phyloP scores from a whole-genome alignment of 1,140 invertebrate genomes.

The Gyrodactylus salaris region DNA sequence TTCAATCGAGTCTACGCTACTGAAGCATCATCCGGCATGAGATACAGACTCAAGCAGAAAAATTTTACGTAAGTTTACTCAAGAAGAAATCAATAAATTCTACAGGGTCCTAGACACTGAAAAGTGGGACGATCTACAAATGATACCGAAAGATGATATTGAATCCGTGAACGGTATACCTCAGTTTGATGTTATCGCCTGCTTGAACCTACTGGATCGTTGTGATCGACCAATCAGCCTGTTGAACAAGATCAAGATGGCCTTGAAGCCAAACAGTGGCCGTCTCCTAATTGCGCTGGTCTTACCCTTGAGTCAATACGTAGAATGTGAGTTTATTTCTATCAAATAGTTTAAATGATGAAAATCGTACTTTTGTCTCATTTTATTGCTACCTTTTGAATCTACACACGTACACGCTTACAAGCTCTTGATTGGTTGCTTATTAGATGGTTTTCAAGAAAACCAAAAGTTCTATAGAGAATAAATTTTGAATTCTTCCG shows the following conservation, averaged over 20 bases:
- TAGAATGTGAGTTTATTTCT: conserved; percentile 28
- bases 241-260: conserved; percentile 29
- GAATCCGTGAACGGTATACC: not conserved
- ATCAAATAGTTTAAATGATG: conserved; percentile 10
- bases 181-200: conserved; percentile 41
- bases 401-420: no score
- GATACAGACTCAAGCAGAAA: conserved; percentile 30
- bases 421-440: no score
- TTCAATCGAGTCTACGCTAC: conserved; percentile 38
- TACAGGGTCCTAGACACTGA: not conserved
- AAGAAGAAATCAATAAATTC: not conserved
- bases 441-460: no score
- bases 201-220: conserved; percentile 55
- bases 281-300: conserved; percentile 43
- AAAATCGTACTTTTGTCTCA: conserved; percentile 27
- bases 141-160: not conserved
- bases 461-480: no score
- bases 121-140: not conserved
- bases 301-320: conserved; percentile 51
- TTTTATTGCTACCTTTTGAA: no score
- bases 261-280: conserved; percentile 31
- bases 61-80: conserved; percentile 37
- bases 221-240: conserved; percentile 42
- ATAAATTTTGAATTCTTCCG: no score
- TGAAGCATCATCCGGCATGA: conserved; percentile 49